Evolutionary conservation across 2,888 invertebrate species (phyloP).

Genomic region (Pandemis heparana): DNA sequence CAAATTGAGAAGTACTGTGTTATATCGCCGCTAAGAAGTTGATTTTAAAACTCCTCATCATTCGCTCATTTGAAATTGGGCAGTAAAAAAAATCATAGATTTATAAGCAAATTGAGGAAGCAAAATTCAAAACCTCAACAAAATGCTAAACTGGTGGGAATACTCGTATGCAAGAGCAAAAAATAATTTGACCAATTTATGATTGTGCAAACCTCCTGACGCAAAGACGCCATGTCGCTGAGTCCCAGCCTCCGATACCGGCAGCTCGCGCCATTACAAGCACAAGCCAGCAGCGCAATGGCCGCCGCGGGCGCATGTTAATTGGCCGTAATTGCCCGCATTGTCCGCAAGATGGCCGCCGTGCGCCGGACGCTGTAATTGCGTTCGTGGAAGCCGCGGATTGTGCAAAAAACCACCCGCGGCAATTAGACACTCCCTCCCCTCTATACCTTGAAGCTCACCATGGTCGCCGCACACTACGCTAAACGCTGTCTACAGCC

Average conservation of each 20-base stretch:
- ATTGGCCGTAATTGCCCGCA: slow-evolving; percentile 68
- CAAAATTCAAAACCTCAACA: neutral
- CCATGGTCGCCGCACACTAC: neutral
- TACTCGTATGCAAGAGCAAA: neutral
- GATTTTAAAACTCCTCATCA: too few species aligned
- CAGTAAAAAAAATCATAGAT: too few species aligned
- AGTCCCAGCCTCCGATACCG: neutral
- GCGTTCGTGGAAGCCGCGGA: slow-evolving; percentile 74
- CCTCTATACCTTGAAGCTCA: neutral
- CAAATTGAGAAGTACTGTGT: too few species aligned
- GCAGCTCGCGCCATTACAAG: slow-evolving; percentile 2
- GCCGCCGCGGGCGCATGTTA: slow-evolving; percentile 59
- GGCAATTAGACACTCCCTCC: slow-evolving; percentile 63
- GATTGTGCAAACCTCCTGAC: neutral
- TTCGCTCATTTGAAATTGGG: too few species aligned
- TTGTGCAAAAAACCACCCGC: slow-evolving; percentile 42
- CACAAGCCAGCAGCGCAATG: slow-evolving; percentile 38
- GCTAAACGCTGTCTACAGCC: neutral
- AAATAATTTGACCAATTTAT: neutral
- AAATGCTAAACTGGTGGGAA: too few species aligned
- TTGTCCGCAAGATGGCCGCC: slow-evolving; percentile 73
- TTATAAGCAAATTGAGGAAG: too few species aligned
- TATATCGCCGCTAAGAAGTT: too few species aligned
- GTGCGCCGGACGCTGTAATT: slow-evolving; percentile 76
- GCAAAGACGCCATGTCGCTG: neutral